phyloP scores from a whole-genome alignment of 2,113 vertebrate genomes.

The Clarias macrocephalus region DNA sequence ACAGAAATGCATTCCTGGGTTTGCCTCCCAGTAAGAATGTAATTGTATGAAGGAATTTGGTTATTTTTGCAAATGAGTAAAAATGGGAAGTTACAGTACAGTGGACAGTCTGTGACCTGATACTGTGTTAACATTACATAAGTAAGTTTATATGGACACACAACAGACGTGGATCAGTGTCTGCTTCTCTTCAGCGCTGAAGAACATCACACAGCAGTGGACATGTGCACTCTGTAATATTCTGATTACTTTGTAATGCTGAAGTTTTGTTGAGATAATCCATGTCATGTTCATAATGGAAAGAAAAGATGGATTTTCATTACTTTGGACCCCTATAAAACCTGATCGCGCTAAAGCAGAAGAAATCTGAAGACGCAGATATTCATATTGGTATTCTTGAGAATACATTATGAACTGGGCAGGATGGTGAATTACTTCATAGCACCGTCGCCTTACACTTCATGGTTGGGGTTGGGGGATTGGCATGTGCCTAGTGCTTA shows the following conservation, averaged over 20 bases:
- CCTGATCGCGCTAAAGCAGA: neutral
- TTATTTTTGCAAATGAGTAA: neutral
- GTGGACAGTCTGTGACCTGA: neutral
- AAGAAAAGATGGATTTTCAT: neutral
- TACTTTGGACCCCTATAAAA: neutral
- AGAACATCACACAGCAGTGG: slow-evolving; percentile 58
- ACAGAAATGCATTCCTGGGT: neutral
- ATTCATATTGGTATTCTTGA: neutral
- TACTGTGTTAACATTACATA: neutral
- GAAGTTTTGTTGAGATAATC: neutral
- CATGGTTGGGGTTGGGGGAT: too few relatives aligned
- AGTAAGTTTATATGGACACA: slow-evolving; percentile 32
- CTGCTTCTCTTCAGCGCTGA: neutral
- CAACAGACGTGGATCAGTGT: neutral
- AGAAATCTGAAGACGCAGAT: neutral
- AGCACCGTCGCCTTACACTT: too few relatives aligned
- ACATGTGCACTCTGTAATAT: neutral
- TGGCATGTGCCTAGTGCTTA: too few relatives aligned
- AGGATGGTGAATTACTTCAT: too few relatives aligned
- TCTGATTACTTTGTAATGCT: neutral
- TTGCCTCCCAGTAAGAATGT: neutral
- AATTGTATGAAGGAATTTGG: neutral
- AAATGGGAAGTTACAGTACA: neutral
- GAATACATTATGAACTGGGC: neutral
- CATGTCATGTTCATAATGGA: neutral